These are phyloP conservation scores for Eubasilissa splendida DNA, from an alignment of 2,888 invertebrate genomes.

Conservation along the genomic window DNA sequence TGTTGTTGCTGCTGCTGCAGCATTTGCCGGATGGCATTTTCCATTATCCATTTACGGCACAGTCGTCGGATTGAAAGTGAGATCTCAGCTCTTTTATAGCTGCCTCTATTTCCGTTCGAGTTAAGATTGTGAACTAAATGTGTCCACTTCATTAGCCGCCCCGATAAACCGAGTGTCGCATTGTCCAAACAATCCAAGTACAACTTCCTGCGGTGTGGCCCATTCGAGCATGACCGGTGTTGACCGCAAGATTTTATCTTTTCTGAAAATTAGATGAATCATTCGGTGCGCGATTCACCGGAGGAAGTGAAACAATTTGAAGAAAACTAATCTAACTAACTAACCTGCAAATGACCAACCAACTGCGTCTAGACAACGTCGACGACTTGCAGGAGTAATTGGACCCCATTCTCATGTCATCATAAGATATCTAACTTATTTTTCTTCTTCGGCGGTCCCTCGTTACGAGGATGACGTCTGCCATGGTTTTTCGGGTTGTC, in stretches of 20 bases:
- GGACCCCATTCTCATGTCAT: no score
- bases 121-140: neutral
- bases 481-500: no score
- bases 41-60: neutral
- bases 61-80: constrained; percentile 4
- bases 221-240: constrained; percentile 4
- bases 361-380: no score
- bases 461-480: no score
- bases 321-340: neutral
- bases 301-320: neutral
- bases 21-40: constrained; percentile 6
- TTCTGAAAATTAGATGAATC: constrained; percentile 22
- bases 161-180: neutral
- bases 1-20: neutral
- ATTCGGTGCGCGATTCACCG: constrained; percentile 2
- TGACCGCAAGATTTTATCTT: constrained; percentile 25
- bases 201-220: constrained; percentile 18
- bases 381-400: no score
- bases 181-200: constrained; percentile 12
- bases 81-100: constrained; percentile 1
- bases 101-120: neutral
- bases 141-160: neutral
- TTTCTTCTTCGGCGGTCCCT: no score
- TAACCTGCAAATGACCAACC: no score
- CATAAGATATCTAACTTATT: no score